Conservation (phyloP, 2,888 invertebrate genomes). For the Melolontha melolontha region DNA sequence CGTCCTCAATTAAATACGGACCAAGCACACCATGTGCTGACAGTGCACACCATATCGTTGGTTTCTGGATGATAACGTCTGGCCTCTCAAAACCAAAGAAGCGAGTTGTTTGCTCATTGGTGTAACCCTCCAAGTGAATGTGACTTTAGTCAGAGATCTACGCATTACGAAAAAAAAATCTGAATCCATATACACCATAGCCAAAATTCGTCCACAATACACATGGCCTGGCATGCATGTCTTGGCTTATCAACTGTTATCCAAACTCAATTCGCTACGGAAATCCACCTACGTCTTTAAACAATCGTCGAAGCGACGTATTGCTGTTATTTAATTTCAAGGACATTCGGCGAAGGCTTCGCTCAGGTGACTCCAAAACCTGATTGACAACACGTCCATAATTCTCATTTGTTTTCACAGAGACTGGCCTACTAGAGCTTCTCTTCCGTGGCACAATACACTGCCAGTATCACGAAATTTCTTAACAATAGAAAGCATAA, state of each 20-base stretch:
- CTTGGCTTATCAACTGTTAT: neutral
- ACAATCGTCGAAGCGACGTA: conserved; percentile 14
- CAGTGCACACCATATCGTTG: no score
- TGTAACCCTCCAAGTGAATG: no score
- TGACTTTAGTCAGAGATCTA: conserved; percentile 1
- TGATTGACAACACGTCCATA: conserved; percentile 3
- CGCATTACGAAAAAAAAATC: neutral
- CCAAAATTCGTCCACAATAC: conserved; percentile 4
- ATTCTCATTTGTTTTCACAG: conserved; percentile 7
- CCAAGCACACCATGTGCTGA: no score
- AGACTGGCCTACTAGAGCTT: conserved; percentile 2
- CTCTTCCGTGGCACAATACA: neutral
- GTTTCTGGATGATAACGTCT: no score
- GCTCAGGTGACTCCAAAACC: neutral
- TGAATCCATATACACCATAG: neutral
- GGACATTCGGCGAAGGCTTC: conserved; percentile 1
- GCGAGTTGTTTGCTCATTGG: no score
- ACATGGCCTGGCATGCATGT: neutral
- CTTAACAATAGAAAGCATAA: conserved; percentile 12
- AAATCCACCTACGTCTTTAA: neutral
- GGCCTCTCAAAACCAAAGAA: no score
- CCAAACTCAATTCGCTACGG: neutral
- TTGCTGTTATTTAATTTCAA: no score
- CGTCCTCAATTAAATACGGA: no score
- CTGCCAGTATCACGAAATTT: no score